A percentile compares a stretch with the other conserved stretches of the same genome.
Evolutionary conservation across 1,140 invertebrate species (phyloP).

Genomic region (Steinernema khuongi): DNA sequence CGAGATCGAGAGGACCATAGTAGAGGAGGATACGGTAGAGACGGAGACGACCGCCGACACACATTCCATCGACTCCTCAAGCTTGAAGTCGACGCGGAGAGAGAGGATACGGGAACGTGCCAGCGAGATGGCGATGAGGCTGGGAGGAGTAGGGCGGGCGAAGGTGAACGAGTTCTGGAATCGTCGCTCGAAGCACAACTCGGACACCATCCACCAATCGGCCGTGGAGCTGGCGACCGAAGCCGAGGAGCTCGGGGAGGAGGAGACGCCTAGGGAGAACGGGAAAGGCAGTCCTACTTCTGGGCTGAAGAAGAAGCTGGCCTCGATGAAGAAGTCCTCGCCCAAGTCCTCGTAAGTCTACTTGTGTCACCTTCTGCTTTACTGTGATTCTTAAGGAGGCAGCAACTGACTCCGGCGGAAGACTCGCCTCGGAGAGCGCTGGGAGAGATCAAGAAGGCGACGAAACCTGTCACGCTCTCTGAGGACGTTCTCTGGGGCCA

Average conservation of each 20-base stretch:
- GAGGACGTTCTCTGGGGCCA: constrained; percentile 51
- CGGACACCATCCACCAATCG: background rate
- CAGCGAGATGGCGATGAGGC: background rate
- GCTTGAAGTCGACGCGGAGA: background rate
- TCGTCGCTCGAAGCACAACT: background rate
- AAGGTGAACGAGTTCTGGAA: constrained; percentile 10
- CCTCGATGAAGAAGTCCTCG: background rate
- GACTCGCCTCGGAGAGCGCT: background rate
- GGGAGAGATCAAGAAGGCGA: background rate
- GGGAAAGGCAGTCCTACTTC: constrained; percentile 1
- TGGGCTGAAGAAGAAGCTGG: background rate
- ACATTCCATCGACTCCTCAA: background rate
- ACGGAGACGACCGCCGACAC: background rate
- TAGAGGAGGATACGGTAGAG: background rate
- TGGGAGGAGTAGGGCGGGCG: background rate
- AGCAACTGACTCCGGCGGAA: background rate
- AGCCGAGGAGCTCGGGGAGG: background rate
- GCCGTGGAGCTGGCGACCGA: background rate
- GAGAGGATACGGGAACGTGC: background rate
- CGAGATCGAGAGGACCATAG: background rate
- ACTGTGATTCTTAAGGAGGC: background rate
- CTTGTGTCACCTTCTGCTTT: background rate
- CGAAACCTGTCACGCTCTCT: background rate
- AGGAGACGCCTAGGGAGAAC: background rate
- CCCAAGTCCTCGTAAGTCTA: background rate